Evolutionary conservation across 64 coral and sea anemone species (phyloP).

Genomic region (Hydrozoanthus tunicans): DNA sequence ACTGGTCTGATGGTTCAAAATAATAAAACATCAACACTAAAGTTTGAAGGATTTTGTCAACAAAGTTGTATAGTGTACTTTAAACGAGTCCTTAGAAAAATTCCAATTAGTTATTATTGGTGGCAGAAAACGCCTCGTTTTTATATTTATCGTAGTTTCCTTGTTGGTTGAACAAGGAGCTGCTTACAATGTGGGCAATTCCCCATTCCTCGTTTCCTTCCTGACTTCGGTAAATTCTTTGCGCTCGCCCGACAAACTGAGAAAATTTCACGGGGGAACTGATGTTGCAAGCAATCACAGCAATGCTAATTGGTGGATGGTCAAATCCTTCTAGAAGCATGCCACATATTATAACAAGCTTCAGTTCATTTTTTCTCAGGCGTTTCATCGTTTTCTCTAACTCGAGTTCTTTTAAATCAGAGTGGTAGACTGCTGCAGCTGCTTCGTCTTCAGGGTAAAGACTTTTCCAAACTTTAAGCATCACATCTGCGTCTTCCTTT

Average conservation of each 20-base stretch:
- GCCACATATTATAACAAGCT: constrained; percentile 22
- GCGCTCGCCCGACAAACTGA: not conserved
- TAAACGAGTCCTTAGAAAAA: no score
- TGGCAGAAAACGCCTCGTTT: not conserved
- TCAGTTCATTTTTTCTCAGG: constrained; percentile 36
- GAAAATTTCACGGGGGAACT: not conserved
- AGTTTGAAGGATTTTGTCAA: no score
- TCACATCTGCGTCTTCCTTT: not conserved
- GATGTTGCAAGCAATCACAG: constrained; percentile 2
- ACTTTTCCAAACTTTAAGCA: not conserved
- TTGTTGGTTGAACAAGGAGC: not conserved
- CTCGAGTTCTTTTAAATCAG: not conserved
- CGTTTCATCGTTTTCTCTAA: not conserved
- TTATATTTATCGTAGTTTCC: constrained; percentile 5
- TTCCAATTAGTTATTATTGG: not conserved
- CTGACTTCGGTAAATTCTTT: not conserved
- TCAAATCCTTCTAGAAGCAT: constrained; percentile 67
- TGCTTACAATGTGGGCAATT: constrained; percentile 4
- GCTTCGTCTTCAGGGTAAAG: not conserved
- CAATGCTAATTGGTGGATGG: constrained; percentile 63
- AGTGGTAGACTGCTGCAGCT: constrained; percentile 14
- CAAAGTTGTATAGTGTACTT: no score
- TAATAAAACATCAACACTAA: no score
- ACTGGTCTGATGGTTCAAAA: no score
- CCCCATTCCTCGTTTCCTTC: not conserved